phyloP scores from a whole-genome alignment of 2,797 vertebrate genomes.

The Hydrocynus forskahlii region DNA sequence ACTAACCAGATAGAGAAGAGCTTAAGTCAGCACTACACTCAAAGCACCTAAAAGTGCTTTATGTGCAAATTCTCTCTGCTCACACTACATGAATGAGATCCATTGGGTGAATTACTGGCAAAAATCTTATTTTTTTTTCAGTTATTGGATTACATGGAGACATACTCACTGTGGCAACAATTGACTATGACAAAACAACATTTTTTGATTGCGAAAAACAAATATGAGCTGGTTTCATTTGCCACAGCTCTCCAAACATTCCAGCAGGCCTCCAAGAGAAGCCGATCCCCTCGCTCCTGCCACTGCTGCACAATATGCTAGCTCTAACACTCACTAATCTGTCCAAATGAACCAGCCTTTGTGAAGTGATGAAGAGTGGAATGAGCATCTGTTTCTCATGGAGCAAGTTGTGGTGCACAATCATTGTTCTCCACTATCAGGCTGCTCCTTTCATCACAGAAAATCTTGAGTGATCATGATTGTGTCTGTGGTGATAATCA shows the following conservation, averaged over 20 bases:
- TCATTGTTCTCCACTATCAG: constrained; percentile 35
- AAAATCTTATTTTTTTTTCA: background rate
- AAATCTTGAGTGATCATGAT: constrained; percentile 55
- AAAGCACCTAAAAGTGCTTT: no score
- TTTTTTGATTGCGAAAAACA: background rate
- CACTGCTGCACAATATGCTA: background rate
- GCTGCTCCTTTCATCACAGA: constrained; percentile 34
- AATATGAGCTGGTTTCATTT: background rate
- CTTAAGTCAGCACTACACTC: no score
- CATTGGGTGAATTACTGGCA: background rate
- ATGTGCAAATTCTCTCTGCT: no score
- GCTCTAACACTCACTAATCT: background rate
- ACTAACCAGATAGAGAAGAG: no score
- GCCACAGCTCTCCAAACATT: background rate
- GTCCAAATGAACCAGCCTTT: background rate
- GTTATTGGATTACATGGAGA: background rate
- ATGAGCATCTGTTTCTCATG: constrained; percentile 20
- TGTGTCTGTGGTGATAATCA: constrained; percentile 73
- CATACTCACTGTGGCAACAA: background rate
- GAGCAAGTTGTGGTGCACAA: constrained; percentile 7
- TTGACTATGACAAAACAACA: background rate
- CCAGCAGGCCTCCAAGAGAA: background rate
- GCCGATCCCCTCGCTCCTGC: background rate
- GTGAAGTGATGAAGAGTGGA: constrained; percentile 12
- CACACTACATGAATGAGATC: background rate